Percentiles rank a stretch among this genome's conserved stretches.
These are phyloP conservation scores for Bufo bufo DNA, from an alignment of 2,113 vertebrate genomes.

Conservation along the genomic window DNA sequence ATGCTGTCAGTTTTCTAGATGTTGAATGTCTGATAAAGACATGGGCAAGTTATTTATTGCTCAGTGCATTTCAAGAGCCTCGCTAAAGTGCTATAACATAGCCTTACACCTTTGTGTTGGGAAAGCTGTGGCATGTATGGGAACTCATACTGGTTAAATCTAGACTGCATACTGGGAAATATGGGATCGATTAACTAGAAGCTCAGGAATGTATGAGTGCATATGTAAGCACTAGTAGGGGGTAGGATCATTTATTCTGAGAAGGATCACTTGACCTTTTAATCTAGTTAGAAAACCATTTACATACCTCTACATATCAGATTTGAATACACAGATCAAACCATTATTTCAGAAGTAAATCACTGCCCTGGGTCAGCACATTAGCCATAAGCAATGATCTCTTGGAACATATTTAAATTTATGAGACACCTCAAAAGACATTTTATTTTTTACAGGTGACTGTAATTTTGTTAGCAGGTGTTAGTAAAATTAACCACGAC, in stretches of 20 bases:
- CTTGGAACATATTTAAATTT: not conserved
- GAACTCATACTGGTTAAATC: slow-evolving; percentile 35
- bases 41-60: not conserved
- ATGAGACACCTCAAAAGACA: not conserved
- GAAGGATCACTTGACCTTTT: slow-evolving; percentile 55
- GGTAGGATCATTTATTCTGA: slow-evolving; percentile 2
- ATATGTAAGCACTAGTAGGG: not conserved
- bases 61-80: not conserved
- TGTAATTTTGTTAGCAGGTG: not conserved
- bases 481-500: not conserved
- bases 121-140: slow-evolving; percentile 1
- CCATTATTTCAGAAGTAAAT: not conserved
- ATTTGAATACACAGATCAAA: not conserved
- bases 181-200: slow-evolving; percentile 47
- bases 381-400: not conserved
- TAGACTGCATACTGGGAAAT: slow-evolving; percentile 27
- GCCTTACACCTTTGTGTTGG: slow-evolving; percentile 3
- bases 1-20: not conserved
- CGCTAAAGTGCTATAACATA: not conserved
- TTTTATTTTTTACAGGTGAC: not conserved
- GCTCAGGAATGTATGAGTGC: slow-evolving; percentile 30
- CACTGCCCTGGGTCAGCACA: no score
- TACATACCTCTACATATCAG: slow-evolving; percentile 53
- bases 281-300: slow-evolving; percentile 48
- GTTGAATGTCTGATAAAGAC: not conserved